These are phyloP conservation scores for Melinaea menophilus DNA, from an alignment of 2,888 invertebrate species.

Conservation along the genomic window DNA sequence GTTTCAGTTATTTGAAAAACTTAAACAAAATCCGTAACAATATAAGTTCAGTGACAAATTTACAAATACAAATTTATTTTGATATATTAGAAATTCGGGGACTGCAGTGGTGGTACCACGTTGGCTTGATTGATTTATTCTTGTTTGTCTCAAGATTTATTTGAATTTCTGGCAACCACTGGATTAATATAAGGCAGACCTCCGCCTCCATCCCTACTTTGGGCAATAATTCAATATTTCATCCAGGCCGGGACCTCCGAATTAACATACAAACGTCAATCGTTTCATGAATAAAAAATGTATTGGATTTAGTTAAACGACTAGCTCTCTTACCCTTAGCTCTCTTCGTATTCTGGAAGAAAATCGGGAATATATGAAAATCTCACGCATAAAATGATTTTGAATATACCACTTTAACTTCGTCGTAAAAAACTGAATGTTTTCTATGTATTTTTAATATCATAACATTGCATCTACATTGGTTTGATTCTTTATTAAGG, in stretches of 20 bases:
- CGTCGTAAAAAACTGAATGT: not conserved
- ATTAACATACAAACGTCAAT: constrained; percentile 79
- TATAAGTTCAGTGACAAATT: constrained; percentile 74
- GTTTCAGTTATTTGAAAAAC: constrained; percentile 26
- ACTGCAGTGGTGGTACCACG: constrained; percentile 72
- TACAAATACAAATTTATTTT: constrained; percentile 70
- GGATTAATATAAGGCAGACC: constrained; percentile 76
- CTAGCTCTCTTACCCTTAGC: constrained; percentile 58
- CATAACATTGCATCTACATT: no score
- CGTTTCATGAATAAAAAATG: constrained; percentile 78
- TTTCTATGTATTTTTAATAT: no score
- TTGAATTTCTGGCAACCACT: constrained; percentile 76
- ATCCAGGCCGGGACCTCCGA: constrained; percentile 71
- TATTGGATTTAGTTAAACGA: constrained; percentile 77
- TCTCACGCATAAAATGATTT: constrained; percentile 37
- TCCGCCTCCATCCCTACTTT: constrained; percentile 67
- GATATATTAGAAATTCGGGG: constrained; percentile 48
- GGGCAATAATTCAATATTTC: constrained; percentile 77
- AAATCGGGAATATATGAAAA: constrained; percentile 66
- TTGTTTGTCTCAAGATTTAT: constrained; percentile 79
- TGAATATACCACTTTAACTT: constrained; percentile 22
- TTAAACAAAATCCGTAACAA: constrained; percentile 71
- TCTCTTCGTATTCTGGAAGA: constrained; percentile 39
- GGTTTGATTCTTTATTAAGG: no score
- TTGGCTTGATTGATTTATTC: constrained; percentile 78